These are phyloP conservation scores for Geophilus truncorum DNA, from an alignment of 2,888 invertebrate genomes.

Conservation along the genomic window DNA sequence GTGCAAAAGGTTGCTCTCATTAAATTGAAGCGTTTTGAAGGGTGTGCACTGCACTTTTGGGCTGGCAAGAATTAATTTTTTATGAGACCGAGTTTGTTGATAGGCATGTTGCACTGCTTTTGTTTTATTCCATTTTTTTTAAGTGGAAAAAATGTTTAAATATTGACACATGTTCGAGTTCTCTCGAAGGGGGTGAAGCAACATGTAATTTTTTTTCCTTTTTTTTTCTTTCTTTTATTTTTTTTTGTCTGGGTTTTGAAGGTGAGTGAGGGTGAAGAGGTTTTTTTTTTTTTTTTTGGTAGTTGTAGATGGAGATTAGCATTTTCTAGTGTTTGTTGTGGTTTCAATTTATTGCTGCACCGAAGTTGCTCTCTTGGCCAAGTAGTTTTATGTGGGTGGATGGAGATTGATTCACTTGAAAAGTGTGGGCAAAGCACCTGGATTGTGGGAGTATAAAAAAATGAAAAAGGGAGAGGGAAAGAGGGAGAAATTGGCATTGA, in stretches of 20 bases:
- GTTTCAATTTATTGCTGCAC: not conserved
- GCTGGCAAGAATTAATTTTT: not conserved
- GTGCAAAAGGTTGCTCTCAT: not conserved
- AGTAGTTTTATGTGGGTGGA: constrained; percentile 6
- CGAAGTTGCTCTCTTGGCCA: not conserved
- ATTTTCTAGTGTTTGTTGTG: not conserved
- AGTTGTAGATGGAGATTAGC: no score
- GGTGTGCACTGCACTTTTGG: constrained; percentile 7
- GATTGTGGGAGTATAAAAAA: not conserved
- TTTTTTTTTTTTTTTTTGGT: no score
- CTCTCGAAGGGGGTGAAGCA: not conserved
- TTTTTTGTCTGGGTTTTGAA: no score
- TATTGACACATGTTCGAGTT: not conserved
- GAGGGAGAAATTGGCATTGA: not conserved
- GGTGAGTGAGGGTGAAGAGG: no score
- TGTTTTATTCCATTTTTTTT: not conserved
- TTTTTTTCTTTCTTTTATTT: no score
- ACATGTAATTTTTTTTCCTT: no score
- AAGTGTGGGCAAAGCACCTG: not conserved
- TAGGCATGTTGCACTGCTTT: not conserved
- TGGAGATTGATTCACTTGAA: constrained; percentile 3
- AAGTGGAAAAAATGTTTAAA: not conserved
- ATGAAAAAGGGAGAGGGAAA: not conserved
- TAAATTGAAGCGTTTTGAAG: constrained; percentile 17
- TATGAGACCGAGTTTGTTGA: constrained; percentile 12